A percentile compares a stretch with the other conserved stretches of the same genome.
These are phyloP conservation scores for Naja naja DNA, from an alignment of 2,113 vertebrate species.

Conservation along the genomic window DNA sequence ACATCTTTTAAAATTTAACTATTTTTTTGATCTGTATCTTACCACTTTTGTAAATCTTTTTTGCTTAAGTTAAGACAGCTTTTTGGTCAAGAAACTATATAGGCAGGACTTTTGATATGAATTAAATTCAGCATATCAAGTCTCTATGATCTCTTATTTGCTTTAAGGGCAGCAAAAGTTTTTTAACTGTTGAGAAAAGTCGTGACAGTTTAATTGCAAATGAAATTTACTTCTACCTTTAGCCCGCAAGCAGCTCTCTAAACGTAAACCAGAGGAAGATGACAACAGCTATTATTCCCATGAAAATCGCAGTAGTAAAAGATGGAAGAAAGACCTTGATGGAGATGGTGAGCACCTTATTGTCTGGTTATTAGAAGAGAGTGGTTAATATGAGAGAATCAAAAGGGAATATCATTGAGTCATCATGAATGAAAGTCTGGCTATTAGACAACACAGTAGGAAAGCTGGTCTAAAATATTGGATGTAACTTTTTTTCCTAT, in stretches of 20 bases:
- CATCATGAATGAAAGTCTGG: background rate
- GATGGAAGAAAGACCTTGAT: slow-evolving; percentile 22
- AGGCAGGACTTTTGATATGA: background rate
- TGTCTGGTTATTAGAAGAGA: background rate
- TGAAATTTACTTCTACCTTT: background rate
- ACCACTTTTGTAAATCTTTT: background rate
- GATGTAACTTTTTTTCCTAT: background rate
- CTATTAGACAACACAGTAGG: background rate
- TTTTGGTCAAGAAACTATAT: background rate
- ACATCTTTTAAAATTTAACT: background rate
- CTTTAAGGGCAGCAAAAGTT: too few species aligned
- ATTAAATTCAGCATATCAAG: background rate
- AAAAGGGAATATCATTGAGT: background rate
- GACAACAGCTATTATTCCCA: slow-evolving; percentile 43
- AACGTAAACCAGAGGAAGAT: slow-evolving; percentile 73
- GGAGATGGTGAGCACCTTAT: background rate
- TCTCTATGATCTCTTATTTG: background rate
- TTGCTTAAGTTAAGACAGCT: background rate
- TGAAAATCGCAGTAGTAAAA: slow-evolving; percentile 44
- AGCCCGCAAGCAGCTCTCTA: slow-evolving; percentile 87
- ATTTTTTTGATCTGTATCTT: background rate
- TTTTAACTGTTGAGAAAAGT: background rate
- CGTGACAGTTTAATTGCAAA: background rate
- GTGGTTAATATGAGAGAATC: background rate
- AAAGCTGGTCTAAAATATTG: background rate